Percentiles rank a stretch among this genome's conserved stretches.
Conservation (phyloP, 2,888 invertebrate genomes). For the Falcaria lacertinaria region DNA sequence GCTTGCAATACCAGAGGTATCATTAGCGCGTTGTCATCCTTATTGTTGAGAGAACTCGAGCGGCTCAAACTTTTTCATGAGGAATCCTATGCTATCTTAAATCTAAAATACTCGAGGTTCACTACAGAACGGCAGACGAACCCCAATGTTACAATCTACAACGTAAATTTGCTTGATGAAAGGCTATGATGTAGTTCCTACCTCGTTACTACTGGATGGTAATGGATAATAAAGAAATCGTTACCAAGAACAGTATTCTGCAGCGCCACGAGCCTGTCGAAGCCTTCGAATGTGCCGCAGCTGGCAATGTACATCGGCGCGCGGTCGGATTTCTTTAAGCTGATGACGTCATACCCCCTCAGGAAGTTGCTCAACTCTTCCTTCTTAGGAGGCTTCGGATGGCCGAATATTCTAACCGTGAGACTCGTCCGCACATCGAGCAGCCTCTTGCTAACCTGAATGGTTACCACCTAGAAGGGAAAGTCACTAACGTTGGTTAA, state of each 20-base stretch:
- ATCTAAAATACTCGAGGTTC: no score
- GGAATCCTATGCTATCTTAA: no score
- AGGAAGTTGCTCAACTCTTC: conserved; percentile 21
- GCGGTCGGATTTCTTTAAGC: conserved; percentile 26
- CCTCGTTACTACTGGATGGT: no score
- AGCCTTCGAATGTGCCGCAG: conserved; percentile 19
- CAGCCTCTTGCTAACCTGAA: conserved; percentile 33
- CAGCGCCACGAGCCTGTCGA: conserved; percentile 28
- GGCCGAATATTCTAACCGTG: conserved; percentile 25
- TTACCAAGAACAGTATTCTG: conserved; percentile 20
- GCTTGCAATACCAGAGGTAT: no score
- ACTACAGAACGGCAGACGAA: no score
- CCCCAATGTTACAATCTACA: no score
- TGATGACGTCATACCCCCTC: conserved; percentile 20
- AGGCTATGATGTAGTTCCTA: no score
- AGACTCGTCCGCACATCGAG: conserved; percentile 24
- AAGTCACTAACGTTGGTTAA: neutral
- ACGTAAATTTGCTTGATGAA: no score
- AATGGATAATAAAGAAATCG: neutral
- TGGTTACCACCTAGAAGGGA: conserved; percentile 25
- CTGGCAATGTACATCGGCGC: conserved; percentile 19
- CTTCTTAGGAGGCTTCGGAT: conserved; percentile 17
- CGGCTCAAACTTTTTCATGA: no score
- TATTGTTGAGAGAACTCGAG: no score
- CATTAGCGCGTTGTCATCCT: no score